These are phyloP conservation scores for Acanthochromis polyacanthus DNA, from an alignment of 2,113 vertebrate species.

Conservation along the genomic window DNA sequence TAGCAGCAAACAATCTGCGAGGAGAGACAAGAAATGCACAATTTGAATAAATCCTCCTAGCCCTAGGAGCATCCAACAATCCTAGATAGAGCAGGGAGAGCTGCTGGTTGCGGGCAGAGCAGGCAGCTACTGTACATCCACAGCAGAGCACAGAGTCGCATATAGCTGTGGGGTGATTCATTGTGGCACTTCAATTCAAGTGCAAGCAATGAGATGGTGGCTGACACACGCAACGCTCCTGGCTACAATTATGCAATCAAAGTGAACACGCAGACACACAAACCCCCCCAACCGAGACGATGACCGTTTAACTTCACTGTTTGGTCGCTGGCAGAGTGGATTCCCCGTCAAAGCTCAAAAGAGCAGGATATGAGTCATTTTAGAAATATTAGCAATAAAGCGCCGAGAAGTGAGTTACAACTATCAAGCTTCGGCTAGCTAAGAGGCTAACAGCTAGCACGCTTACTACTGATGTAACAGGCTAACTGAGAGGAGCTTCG, in stretches of 20 bases:
- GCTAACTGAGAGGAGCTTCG: not conserved
- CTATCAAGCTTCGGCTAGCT: constrained; percentile 25
- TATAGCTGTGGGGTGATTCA: constrained; percentile 38
- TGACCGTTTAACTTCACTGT: not conserved
- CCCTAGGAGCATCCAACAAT: not conserved
- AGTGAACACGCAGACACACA: constrained; percentile 30
- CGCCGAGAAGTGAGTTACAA: not conserved
- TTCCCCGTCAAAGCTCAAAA: not conserved
- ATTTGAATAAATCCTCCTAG: not conserved
- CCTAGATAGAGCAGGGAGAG: constrained; percentile 21
- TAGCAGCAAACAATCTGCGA: constrained; percentile 46
- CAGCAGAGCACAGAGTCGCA: constrained; percentile 31
- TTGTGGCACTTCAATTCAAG: constrained; percentile 45
- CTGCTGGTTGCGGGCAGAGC: constrained; percentile 21
- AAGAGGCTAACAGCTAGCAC: constrained; percentile 64
- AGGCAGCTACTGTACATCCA: constrained; percentile 37
- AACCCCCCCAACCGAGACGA: not conserved
- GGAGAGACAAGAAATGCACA: not conserved
- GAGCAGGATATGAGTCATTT: not conserved
- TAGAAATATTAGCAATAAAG: not conserved
- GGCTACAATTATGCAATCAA: constrained; percentile 69
- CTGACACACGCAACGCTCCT: constrained; percentile 63
- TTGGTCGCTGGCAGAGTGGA: not conserved
- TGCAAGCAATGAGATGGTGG: constrained; percentile 61
- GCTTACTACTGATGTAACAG: not conserved